Base-by-base conservation (phyloP, 2,797 vertebrate species). In the Notolabrus celidotus region DNA sequence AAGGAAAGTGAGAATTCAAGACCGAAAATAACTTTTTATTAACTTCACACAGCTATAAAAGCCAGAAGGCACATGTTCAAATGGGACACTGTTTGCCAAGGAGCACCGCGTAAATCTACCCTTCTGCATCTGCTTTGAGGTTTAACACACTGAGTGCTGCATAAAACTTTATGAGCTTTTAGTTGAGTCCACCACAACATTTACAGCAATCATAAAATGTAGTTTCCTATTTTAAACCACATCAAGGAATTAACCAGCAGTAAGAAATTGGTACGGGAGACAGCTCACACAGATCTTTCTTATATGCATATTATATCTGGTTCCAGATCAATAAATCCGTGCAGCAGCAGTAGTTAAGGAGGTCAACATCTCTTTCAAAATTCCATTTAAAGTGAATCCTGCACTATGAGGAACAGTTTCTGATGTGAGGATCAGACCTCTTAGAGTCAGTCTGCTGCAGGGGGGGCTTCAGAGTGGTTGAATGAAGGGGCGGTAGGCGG, bases 401-500 rank as follows among this genome's bases (percentile, higher is more conserved):
- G 41, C 19, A 20, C 20, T 39, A 33, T 63, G 52, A 34, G 69
- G 59, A 55, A 20, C 41, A 14, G n/a, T 19, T 29, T 22, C 42
- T 61, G 67, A 57, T 33, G 52, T 66, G 56, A 74, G 27, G 34
- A 42, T 71, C 50, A 34, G 64, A 70, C 56, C 60, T 55, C 8
- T 50, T 0, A 29, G 41, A 72, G 75, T 72, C 63, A 34, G 17
- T 49, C 36, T 43, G 61, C 67, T 68, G 56, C 52, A 10, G 66
- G 50, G 31, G 58, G 33, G 64, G 29, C 54, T 25, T 71, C 57
- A 63, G 64, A 43, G 55, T 2, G n/a, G 64, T 63, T 68, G 68
- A 80, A 74, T 68, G 80, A 80, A 62, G 60, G 49, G 62, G 51
- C 69, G 46, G 60, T 69, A 67, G 76, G 78, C 20, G 53, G 80